A percentile compares a stretch with the other conserved stretches of the same genome.
Conservation (phyloP, 2,113 vertebrate genomes). For the Pimephales promelas region DNA sequence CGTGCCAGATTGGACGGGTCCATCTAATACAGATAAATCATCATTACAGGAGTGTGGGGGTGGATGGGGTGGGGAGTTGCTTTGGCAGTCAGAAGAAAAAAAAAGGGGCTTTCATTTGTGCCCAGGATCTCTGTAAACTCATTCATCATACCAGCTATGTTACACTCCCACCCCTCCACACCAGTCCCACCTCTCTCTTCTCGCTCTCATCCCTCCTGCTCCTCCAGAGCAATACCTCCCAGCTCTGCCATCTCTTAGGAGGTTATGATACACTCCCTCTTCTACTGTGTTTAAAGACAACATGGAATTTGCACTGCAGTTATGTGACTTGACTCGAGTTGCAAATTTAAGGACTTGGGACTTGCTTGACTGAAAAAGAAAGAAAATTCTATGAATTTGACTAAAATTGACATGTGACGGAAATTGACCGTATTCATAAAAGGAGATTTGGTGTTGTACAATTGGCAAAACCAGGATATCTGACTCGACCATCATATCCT, state of each 20-base stretch:
- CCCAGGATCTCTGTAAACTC: conserved; percentile 77
- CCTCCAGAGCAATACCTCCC: background rate
- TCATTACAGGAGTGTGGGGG: conserved; percentile 72
- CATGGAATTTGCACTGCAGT: background rate
- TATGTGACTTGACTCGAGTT: too few relatives aligned
- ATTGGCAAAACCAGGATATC: too few relatives aligned
- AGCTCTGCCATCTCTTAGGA: background rate
- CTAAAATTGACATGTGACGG: too few relatives aligned
- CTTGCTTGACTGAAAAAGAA: too few relatives aligned
- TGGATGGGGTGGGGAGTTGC: conserved; percentile 33
- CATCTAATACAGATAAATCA: conserved; percentile 83
- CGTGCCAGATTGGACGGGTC: conserved; percentile 75
- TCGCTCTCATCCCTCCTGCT: background rate
- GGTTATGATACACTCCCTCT: background rate
- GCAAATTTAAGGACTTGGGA: too few relatives aligned
- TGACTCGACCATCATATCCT: too few relatives aligned
- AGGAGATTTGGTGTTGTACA: too few relatives aligned
- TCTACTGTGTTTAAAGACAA: background rate
- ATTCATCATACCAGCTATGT: conserved; percentile 75
- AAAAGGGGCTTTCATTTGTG: conserved; percentile 72
- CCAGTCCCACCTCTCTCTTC: conserved; percentile 5
- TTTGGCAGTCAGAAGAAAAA: conserved; percentile 35
- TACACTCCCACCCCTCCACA: conserved; percentile 41
- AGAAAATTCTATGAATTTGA: too few relatives aligned
- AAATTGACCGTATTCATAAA: too few relatives aligned